Conservation (phyloP, 2,113 vertebrate species). For the Emydocephalus ijimae region DNA sequence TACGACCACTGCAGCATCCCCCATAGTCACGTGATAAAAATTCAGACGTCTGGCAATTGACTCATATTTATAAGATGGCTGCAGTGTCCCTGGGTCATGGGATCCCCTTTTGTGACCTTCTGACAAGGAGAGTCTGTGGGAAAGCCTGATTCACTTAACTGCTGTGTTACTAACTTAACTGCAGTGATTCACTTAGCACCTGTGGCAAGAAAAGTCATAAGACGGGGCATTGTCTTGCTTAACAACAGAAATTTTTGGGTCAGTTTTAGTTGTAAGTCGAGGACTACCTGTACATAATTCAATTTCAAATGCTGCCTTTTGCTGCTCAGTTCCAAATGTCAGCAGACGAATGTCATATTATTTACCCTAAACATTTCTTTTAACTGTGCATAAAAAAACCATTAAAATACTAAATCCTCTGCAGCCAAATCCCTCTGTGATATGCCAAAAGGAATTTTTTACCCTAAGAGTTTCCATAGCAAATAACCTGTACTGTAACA, state of each 20-base stretch:
- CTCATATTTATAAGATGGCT: not conserved
- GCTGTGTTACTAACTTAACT: no score
- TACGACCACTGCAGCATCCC: not conserved
- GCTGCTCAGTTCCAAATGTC: not conserved
- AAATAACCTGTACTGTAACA: not conserved
- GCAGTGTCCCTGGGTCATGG: not conserved
- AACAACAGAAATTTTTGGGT: not conserved
- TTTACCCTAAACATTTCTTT: not conserved
- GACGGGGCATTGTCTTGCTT: not conserved
- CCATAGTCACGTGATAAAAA: not conserved
- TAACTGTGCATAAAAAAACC: not conserved
- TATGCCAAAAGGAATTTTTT: not conserved
- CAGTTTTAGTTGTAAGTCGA: not conserved
- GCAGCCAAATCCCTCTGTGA: not conserved
- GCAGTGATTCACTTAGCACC: not conserved
- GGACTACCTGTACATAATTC: not conserved
- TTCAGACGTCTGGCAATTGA: not conserved
- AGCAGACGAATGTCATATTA: not conserved
- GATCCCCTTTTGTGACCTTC: not conserved
- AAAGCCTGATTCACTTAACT: not conserved
- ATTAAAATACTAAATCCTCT: not conserved
- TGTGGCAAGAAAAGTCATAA: not conserved
- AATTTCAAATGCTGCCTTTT: not conserved
- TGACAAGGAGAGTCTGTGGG: not conserved
- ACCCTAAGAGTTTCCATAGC: not conserved